These are phyloP conservation scores for Kobus ellipsiprymnus DNA, from an alignment of 2,113 vertebrate genomes.

Conservation along the genomic window DNA sequence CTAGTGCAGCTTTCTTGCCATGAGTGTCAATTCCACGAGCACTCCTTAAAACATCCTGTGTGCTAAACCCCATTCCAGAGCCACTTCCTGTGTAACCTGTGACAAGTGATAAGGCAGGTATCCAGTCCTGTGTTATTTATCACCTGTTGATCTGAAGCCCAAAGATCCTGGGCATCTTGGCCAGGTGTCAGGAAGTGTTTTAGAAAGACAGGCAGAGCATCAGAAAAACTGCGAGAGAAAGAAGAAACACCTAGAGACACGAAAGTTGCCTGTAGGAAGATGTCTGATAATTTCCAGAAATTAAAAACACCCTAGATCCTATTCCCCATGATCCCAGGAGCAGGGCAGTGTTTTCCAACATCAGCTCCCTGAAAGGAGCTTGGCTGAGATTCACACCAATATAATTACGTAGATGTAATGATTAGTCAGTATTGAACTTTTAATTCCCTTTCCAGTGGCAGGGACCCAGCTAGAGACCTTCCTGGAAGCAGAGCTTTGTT, in stretches of 20 bases:
- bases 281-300: constrained; percentile 2
- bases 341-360: constrained; percentile 8
- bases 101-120: neutral
- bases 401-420: constrained; percentile 14
- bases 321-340: neutral
- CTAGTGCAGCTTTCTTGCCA: neutral
- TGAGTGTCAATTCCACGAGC: neutral
- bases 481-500: neutral
- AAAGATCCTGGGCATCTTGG: neutral
- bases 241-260: neutral
- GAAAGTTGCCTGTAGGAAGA: neutral
- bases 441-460: constrained; percentile 2
- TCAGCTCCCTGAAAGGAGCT: constrained; percentile 28
- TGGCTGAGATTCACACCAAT: neutral
- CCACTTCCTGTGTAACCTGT: neutral
- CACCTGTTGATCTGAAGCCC: neutral
- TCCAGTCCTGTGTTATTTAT: neutral
- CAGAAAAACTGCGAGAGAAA: neutral
- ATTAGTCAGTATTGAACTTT: constrained; percentile 31
- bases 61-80: neutral
- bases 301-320: neutral
- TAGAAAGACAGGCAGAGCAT: neutral
- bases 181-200: neutral
- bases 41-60: neutral
- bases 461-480: neutral